phyloP scores from a whole-genome alignment of 2,888 invertebrate genomes.

The Heliconius ethilla region DNA sequence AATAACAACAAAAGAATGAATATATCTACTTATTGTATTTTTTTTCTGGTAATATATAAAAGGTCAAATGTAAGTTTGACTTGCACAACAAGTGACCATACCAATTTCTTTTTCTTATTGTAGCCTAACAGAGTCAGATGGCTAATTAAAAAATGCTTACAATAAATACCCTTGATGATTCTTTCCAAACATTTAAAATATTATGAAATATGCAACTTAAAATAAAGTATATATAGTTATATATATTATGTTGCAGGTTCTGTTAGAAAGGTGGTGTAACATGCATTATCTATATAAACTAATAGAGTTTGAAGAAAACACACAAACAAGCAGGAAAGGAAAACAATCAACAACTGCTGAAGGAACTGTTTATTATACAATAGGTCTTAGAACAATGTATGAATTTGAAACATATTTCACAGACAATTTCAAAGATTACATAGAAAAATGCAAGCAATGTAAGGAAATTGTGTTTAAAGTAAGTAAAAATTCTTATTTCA shows the following conservation, averaged over 20 bases:
- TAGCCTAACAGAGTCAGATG: too few species aligned
- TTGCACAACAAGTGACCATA: not conserved
- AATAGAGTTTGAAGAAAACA: slow-evolving; percentile 40
- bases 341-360: not conserved
- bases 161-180: too few species aligned
- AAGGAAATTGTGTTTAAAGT: slow-evolving; percentile 74
- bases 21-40: too few species aligned
- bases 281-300: slow-evolving; percentile 72
- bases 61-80: not conserved
- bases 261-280: slow-evolving; percentile 67
- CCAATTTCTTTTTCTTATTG: too few species aligned
- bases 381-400: slow-evolving; percentile 71
- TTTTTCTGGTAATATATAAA: not conserved
- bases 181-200: too few species aligned
- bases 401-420: slow-evolving; percentile 75
- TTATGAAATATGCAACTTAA: too few species aligned
- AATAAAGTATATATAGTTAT: too few species aligned
- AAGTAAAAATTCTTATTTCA: slow-evolving; percentile 46
- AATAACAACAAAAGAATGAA: too few species aligned
- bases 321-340: not conserved
- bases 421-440: slow-evolving; percentile 68
- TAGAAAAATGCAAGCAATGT: slow-evolving; percentile 72
- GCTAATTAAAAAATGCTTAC: too few species aligned
- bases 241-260: slow-evolving; percentile 56
- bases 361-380: slow-evolving; percentile 56